Base-by-base conservation (phyloP, 2,113 vertebrate species). In the Chloropsis cyanopogon region DNA sequence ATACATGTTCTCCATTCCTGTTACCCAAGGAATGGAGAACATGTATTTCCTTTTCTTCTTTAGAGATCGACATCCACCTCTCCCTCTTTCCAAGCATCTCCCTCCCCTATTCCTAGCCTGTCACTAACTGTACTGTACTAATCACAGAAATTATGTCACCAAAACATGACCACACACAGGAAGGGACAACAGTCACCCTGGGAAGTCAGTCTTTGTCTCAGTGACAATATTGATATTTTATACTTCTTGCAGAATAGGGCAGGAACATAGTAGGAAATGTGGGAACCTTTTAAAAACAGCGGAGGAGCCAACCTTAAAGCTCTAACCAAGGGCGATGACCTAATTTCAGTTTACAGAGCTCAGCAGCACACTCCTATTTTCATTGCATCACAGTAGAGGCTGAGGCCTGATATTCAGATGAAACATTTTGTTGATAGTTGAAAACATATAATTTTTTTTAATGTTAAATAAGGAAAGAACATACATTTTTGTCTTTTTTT, bases 131-230 rank as follows among this genome's bases (percentile, higher is more conserved):
- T 53, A 31, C 53, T 46, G 33, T 6, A 12, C 14, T 73, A 41
- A 29, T 15, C 8, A 50, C 15, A 77, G 69, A 66, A 91, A 54
- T 60, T 0, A 64, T 42, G 49, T 54, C 64, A 56, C 33, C 7
- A 2, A 80, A 90, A 49, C 21, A 35, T 0, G 0, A 10, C n/a
- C 44, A 20, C 14, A 39, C 22, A 22, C 5, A 20, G 41, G 19
- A 83, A 64, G 29, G 33, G 33, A 19, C 39, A 72, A 25, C 44
- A 72, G 28, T 9, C 14, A 6, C 29, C 14, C 26, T 64, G 8
- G 28, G 42, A 91, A 83, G 33, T 35, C 25, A 28, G 5, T 65
- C 23, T 61, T 42, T 41, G 21, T 61, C 52, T 42, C 56, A 66
- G 24, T 63, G 47, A 31, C 17, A 41, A 13, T 63, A 54, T 4